Evolutionary conservation across 2,888 invertebrate species (phyloP), one percentile per base, ranked within the genome.

Genomic region (Ariolimax columbianus): DNA sequence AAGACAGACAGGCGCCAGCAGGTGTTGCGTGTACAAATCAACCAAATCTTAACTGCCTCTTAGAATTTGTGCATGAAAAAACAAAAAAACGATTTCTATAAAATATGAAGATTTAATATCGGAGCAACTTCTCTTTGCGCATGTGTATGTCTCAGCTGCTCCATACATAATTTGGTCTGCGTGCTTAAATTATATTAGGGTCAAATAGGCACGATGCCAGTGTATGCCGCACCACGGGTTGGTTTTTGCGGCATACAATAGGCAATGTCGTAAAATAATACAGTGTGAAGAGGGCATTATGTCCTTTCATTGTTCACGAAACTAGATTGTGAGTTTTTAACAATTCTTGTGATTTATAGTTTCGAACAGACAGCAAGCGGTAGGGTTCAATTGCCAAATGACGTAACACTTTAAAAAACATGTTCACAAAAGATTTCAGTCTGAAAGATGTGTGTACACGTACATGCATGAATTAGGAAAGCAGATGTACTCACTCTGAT

Each of bases 101-200:
- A 33, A 33, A 77, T 77, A 77, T 77, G 51, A 77, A 30, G 1
- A 33, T 51, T 77, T 51, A 55, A 43, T 47, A 73, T n/a, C n/a
- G n/a, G 43, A 1, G 6, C 19, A 73, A 14, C 14, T 26, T 66
- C 33, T 66, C 14, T 19, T 30, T 66, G 73, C 43, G 14, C n/a
- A 43, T 43, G 73, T 73, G n/a, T 43, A 38, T 38, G 73, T 43
- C 73, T 73, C 73, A 73, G 73, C 51, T 55, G 77, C 33, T 23
- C 2, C 33, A 33, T 55, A 30, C 30, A 77, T 36, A 19, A 51
- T 30, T n/a, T 55, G 7, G 51, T 19, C 51, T 19, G 36, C 30
- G 1, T 51, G 51, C 33, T n/a, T 36, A 14, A 0, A 9, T 30
- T 6, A n/a, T 26, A 43, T 73, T 23, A 73, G n/a, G 43, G 43